A percentile compares a stretch with the other conserved stretches of the same genome.
These are phyloP conservation scores for Euura lappo DNA, from an alignment of 1,140 invertebrate species.

Conservation along the genomic window DNA sequence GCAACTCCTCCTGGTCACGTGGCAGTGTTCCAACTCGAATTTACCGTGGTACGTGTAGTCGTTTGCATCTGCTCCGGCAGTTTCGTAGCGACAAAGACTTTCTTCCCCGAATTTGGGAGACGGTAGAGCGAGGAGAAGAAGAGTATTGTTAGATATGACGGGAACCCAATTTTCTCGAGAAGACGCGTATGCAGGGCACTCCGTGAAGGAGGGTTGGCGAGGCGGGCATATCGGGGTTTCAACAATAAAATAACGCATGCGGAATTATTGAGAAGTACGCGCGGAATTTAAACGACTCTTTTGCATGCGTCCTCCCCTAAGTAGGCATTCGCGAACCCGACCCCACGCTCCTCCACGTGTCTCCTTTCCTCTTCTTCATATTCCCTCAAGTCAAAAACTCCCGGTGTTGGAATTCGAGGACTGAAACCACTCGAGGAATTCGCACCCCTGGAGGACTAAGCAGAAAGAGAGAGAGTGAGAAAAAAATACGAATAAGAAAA, in stretches of 20 bases:
- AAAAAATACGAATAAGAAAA: no score
- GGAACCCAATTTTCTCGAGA: background rate
- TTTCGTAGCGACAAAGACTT: background rate
- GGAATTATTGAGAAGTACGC: slow-evolving; percentile 35
- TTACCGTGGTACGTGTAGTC: background rate
- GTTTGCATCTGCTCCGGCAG: slow-evolving; percentile 3
- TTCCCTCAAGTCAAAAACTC: no score
- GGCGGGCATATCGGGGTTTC: slow-evolving; percentile 21
- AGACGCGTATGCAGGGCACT: background rate
- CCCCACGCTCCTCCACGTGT: no score
- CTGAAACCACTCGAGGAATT: no score
- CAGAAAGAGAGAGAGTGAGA: background rate
- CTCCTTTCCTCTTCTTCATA: no score
- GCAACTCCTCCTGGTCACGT: no score
- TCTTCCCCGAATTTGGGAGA: background rate
- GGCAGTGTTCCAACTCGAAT: background rate
- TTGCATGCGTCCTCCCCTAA: background rate
- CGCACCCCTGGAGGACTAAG: background rate
- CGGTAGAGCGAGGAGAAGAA: background rate
- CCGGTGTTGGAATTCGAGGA: no score
- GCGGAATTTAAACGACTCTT: slow-evolving; percentile 32
- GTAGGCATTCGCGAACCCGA: no score
- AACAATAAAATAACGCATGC: slow-evolving; percentile 41
- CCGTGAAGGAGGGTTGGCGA: background rate
- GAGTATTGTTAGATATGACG: slow-evolving; percentile 2